Evolutionary conservation across 2,113 vertebrate species (phyloP), one percentile per base, ranked within the genome.

Genomic region (Dascyllus trimaculatus): DNA sequence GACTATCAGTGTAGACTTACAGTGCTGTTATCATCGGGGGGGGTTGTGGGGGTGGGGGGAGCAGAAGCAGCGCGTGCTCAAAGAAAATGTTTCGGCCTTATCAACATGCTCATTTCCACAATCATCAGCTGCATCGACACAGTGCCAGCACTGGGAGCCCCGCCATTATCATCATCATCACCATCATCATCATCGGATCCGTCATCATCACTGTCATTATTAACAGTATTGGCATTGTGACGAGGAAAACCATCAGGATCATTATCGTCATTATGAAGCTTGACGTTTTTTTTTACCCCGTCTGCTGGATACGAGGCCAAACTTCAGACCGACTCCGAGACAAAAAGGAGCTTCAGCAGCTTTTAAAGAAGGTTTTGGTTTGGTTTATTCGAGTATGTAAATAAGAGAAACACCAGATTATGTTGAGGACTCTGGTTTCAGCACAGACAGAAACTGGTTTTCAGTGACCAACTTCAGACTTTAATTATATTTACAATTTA

Each of bases 41-140:
- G 8, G 32, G 32, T 6, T 4, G 26, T 29, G 26, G 26, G 5
- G 26, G 32, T 6, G 32, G 29, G 29, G 29, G 1, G 5, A 29
- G 29, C 89, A 57, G 85, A 71, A 75, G 79, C 49, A 75, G 38
- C 63, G 77, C 84, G 24, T 26, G 84, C 71, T 87, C 82, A 71
- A 84, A 68, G 86, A 89, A 87, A 88, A 85, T 79, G 84, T 78
- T 89, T 71, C 1, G 7, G 54, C 59, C 85, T 92, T 88, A 92
- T 92, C 91, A 81, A 78, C 78, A 62, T 45, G 74, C 85, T 86
- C 86, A 91, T 90, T 88, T 91, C 88, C 90, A 90, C 75, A 72
- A 88, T 86, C 81, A 88, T 87, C 82, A 59, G 69, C 81, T 40
- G 65, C 85, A 82, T 89, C 78, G 14, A 24, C 85, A 24, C 74